Evolutionary conservation across 1,140 invertebrate species (phyloP), one percentile per base, ranked within the genome.

Genomic region (Cheumatopsyche charites): DNA sequence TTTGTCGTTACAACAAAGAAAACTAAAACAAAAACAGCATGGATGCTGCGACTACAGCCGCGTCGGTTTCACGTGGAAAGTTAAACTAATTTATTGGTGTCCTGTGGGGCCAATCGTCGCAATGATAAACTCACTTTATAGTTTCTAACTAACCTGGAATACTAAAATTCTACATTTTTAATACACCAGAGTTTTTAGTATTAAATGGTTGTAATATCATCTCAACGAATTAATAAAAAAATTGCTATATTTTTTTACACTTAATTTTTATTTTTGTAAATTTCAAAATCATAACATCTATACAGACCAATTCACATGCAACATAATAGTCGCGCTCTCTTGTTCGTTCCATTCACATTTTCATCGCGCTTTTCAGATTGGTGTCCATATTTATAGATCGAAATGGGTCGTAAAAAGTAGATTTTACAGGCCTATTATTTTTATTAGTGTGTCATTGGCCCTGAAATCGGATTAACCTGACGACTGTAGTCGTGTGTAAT

Each of bases 51-150:
- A 25, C 41, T 26, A 70, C n/a, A 62, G 23, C 52, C 23, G 19
- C 13, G 61, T 5, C 29, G 55, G 71, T 61, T 43, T 43, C 65
- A 61, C 71, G 52, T 66, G 47, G 26, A 66, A 73, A 63, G 19
- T 68, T 49, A 29, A 15, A 62, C 52, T 68, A 68, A 73, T 73
- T 73, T 73, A 73, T 73, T 36, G 66, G 15, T 17, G 49, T 43
- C 66, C 71, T 29, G 23, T 73, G 71, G 66, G 71, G 21, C 52
- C 52, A 62, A 58, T 63, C 55, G 71, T 58, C 11, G 71, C 58
- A 9, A 49, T 68, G 66, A 73, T 62, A 68, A 62, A 73, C 43
- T 49, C 43, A 42, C 62, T 21, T 21, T 26, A 17, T 47, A 17
- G 2, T 13, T 17, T 13, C 15, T 13, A 17, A 47, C 45, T 17